Evolutionary conservation across 2,888 invertebrate genomes (phyloP).

Genomic region (Caenorhabditis angaria): DNA sequence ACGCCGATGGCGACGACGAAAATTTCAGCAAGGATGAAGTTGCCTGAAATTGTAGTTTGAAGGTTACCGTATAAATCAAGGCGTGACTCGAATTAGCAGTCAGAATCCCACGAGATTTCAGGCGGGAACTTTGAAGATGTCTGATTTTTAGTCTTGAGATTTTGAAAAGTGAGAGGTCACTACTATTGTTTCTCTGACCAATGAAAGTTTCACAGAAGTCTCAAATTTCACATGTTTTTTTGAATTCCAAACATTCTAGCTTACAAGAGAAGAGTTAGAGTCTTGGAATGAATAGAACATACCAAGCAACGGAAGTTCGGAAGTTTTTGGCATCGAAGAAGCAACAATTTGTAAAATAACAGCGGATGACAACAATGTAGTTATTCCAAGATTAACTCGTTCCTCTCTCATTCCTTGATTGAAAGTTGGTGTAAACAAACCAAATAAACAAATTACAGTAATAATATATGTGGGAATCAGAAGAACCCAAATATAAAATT

Average conservation of each 20-base stretch:
- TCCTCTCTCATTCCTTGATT: slow-evolving; percentile 54
- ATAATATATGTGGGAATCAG: slow-evolving; percentile 58
- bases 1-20: slow-evolving; percentile 59
- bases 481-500: slow-evolving; percentile 60
- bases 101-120: slow-evolving; percentile 30
- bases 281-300: too few relatives aligned
- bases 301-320: slow-evolving; percentile 52
- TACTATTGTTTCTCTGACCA: too few relatives aligned
- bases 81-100: background rate
- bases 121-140: too few relatives aligned
- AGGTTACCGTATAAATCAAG: too few relatives aligned
- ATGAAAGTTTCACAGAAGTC: too few relatives aligned
- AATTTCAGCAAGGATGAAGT: slow-evolving; percentile 62
- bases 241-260: too few relatives aligned
- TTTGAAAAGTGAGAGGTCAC: too few relatives aligned
- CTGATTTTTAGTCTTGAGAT: too few relatives aligned
- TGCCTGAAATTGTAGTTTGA: too few relatives aligned
- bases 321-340: slow-evolving; percentile 59
- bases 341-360: slow-evolving; percentile 61
- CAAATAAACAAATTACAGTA: slow-evolving; percentile 54
- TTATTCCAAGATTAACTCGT: slow-evolving; percentile 56
- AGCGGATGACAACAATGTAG: slow-evolving; percentile 56
- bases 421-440: slow-evolving; percentile 55
- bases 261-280: too few relatives aligned
- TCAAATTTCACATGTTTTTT: too few relatives aligned